phyloP scores from a whole-genome alignment of 64 coral and sea anemone genomes.

The Actinia tenebrosa region DNA sequence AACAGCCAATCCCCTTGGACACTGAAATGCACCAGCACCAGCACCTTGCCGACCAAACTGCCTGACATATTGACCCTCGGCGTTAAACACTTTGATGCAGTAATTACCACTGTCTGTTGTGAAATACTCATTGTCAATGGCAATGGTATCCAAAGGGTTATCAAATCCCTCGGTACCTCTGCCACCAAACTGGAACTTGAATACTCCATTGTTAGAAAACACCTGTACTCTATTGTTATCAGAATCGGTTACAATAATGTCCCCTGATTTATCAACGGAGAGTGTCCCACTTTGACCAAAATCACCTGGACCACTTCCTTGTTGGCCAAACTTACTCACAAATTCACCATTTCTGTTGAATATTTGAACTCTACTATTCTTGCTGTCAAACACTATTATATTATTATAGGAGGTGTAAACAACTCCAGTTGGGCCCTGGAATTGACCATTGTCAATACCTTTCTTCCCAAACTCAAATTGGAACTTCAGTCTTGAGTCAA shows the following conservation, averaged over 20 bases:
- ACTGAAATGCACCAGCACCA: slow-evolving; percentile 61
- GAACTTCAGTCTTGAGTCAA: slow-evolving; percentile 61
- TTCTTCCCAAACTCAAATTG: slow-evolving; percentile 87
- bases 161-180: slow-evolving; percentile 83
- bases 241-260: slow-evolving; percentile 81
- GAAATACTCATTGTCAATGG: slow-evolving; percentile 71
- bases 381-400: slow-evolving; percentile 79
- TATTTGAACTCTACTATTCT: slow-evolving; percentile 71
- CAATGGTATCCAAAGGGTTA: slow-evolving; percentile 59
- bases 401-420: slow-evolving; percentile 52
- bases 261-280: slow-evolving; percentile 61
- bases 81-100: slow-evolving; percentile 88
- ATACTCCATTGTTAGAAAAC: slow-evolving; percentile 69
- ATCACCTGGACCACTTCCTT: slow-evolving; percentile 61
- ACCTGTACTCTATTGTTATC: slow-evolving; percentile 86
- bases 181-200: slow-evolving; percentile 72
- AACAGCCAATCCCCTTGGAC: slow-evolving; percentile 75
- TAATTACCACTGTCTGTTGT: slow-evolving; percentile 74
- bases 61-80: slow-evolving; percentile 65
- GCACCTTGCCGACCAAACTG: slow-evolving; percentile 82
- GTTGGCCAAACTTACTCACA: slow-evolving; percentile 61
- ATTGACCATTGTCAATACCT: slow-evolving; percentile 51
- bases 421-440: slow-evolving; percentile 70
- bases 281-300: slow-evolving; percentile 62
- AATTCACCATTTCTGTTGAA: slow-evolving; percentile 71